Percentiles rank a stretch among this genome's conserved stretches.
These are phyloP conservation scores for Hyles vespertilio DNA, from an alignment of 1,140 invertebrate genomes.

Conservation along the genomic window DNA sequence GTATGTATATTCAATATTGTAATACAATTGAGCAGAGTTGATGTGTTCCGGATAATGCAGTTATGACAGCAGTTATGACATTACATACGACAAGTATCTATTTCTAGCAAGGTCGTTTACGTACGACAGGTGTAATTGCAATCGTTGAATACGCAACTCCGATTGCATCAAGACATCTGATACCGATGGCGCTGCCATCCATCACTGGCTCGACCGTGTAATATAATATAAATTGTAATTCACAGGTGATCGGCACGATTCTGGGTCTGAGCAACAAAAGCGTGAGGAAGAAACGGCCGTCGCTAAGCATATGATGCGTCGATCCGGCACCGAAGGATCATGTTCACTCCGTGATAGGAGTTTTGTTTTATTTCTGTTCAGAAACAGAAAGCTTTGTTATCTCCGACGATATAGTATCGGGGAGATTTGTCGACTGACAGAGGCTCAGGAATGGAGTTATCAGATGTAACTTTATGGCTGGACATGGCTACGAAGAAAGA, in stretches of 20 bases:
- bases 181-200: too few species aligned
- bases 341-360: conserved; percentile 62
- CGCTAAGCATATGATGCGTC: conserved; percentile 79
- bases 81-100: too few species aligned
- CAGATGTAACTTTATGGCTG: conserved; percentile 13
- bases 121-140: conserved; percentile 1
- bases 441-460: conserved; percentile 13
- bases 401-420: conserved; percentile 24
- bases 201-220: too few species aligned
- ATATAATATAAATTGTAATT: conserved; percentile 16
- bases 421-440: conserved; percentile 32
- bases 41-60: too few species aligned
- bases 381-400: conserved; percentile 40
- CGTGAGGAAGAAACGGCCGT: conserved; percentile 85
- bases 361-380: conserved; percentile 52
- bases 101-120: neutral
- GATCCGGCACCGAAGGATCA: conserved; percentile 28
- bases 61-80: too few species aligned
- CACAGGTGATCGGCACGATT: conserved; percentile 82
- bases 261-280: conserved; percentile 85
- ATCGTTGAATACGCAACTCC: too few species aligned
- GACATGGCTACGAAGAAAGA: conserved; percentile 3
- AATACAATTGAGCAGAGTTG: too few species aligned
- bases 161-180: too few species aligned
- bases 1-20: too few species aligned